phyloP scores from a whole-genome alignment of 2,113 vertebrate species.

The Microcebus ravelobensis region DNA sequence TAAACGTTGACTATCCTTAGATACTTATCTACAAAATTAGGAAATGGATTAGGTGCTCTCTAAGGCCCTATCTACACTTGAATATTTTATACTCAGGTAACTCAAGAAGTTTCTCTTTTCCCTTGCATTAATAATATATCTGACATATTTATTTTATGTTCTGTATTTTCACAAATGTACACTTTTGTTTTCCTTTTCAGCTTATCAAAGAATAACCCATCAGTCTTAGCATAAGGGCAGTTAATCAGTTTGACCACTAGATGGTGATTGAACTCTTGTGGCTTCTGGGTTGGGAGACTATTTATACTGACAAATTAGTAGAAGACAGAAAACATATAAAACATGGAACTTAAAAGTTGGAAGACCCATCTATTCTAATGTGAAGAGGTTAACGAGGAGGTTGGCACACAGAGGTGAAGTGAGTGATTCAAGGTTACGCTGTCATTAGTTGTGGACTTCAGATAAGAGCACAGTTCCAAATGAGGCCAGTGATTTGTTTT shows the following conservation, averaged over 20 bases:
- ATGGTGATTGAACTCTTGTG: slow-evolving; percentile 60
- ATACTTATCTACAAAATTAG: background rate
- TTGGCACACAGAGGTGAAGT: background rate
- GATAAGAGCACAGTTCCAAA: background rate
- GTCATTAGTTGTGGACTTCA: background rate
- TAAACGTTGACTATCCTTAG: background rate
- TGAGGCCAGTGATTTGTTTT: background rate
- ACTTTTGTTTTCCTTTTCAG: background rate
- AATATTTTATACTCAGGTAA: slow-evolving; percentile 23
- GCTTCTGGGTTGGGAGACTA: background rate
- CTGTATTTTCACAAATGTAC: background rate
- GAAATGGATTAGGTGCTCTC: background rate
- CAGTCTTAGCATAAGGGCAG: background rate
- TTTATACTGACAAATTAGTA: background rate
- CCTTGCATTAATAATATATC: background rate
- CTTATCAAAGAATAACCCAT: background rate
- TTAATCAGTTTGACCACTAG: slow-evolving; percentile 64
- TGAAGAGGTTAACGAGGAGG: background rate
- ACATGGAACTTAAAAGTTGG: background rate
- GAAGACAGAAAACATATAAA: background rate
- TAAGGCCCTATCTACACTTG: background rate
- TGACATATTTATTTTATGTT: background rate
- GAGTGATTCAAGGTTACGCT: background rate
- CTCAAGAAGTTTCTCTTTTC: background rate
- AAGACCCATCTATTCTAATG: background rate